Base-by-base conservation (phyloP, 64 coral and sea anemone species). In the Trachythela sp. region DNA sequence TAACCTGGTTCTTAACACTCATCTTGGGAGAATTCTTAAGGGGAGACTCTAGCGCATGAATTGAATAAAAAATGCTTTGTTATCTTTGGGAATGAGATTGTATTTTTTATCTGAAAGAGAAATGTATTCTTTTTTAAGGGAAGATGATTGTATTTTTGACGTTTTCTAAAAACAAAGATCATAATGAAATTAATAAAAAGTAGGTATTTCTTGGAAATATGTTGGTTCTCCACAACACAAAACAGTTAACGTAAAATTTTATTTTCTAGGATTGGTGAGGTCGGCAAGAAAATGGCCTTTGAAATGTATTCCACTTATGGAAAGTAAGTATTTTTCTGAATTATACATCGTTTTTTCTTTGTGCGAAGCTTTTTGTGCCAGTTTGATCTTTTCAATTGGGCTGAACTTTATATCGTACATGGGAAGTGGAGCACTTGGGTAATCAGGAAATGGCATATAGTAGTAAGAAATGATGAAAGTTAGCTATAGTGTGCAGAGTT, bases 171-270 rank as follows among this genome's bases (percentile, higher is more conserved):
- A 50, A 93, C 39, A 88, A 86, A 22, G 48, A 86, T 8, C 94
- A 92, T 48, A 94, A 91, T 43, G 84, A 94, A 36, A 30, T 92
- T 22, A 98, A 98, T 87, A 88, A 91, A 88, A 90, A 89, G 95
- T 98, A 71, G 27, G 45, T 71, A 35, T 48, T 43, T 10, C 32
- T 35, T 33, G n/a, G 5, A 56, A 22, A 51, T 13, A 8, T 52
- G 31, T 32, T 18, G 10, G 7, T 50, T 4, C 29, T 56, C 9
- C n/a, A 13, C 11, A 26, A 52, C 9, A 43, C 56, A 0, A 64
- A 27, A 7, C 54, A 60, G 11, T 51, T 3, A 15, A 51, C 24
- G 17, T 32, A 32, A 71, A 54, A 83, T 20, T 60, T 87, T 24
- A 15, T 18, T 60, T 43, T 26, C 54, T 24, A 98, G 95, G 48